A percentile compares a stretch with the other conserved stretches of the same genome.
Conservation (phyloP, 2,797 vertebrate species). For the Sebastes steindachneri region DNA sequence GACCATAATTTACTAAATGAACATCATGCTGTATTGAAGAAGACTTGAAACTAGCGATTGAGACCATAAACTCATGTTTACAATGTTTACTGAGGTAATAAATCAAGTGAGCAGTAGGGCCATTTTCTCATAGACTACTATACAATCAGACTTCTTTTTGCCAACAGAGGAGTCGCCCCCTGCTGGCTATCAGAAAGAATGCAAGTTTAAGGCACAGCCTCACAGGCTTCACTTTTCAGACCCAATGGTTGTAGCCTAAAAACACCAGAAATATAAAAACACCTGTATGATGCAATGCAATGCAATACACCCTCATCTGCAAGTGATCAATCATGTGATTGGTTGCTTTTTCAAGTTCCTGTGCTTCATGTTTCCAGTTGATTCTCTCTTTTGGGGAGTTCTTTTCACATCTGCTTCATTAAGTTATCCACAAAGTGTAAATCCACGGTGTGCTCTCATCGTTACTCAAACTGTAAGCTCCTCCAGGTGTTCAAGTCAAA, state of each 20-base stretch:
- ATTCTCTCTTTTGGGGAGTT: background rate
- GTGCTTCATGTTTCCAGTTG: background rate
- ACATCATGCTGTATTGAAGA: background rate
- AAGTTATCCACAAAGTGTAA: constrained; percentile 9
- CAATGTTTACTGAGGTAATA: too few species aligned
- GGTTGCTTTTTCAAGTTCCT: background rate
- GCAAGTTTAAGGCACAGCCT: background rate
- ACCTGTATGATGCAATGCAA: background rate
- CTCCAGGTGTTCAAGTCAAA: constrained; percentile 14
- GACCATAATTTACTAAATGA: background rate
- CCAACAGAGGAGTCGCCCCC: background rate
- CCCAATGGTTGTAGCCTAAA: background rate
- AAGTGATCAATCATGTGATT: background rate
- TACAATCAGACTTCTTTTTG: background rate
- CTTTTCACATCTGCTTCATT: constrained; percentile 18
- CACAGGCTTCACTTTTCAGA: background rate
- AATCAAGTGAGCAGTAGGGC: too few species aligned
- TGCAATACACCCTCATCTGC: background rate
- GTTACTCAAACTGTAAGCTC: background rate
- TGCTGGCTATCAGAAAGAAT: background rate
- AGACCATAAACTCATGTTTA: background rate
- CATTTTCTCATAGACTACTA: too few species aligned
- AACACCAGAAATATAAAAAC: background rate
- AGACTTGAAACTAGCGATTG: background rate
- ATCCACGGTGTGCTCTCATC: background rate